Evolutionary conservation across 2,113 vertebrate species (phyloP).

Genomic region (Pollimyrus isidori): DNA sequence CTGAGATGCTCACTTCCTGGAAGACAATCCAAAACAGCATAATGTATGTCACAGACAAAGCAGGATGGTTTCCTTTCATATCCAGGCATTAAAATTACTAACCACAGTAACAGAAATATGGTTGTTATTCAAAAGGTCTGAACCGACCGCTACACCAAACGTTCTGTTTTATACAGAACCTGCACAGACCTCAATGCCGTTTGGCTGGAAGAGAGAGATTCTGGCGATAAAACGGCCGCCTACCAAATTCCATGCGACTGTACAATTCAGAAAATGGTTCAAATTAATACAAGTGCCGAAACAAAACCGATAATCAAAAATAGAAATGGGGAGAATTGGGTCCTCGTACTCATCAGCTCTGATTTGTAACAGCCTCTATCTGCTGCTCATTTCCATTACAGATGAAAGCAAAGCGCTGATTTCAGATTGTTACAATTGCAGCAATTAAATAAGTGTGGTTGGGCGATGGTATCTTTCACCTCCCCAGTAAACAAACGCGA

Average conservation of each 20-base stretch:
- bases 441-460: slow-evolving; percentile 76
- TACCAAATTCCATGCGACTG: neutral
- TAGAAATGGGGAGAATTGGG: neutral
- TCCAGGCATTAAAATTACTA: neutral
- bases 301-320: neutral
- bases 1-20: neutral
- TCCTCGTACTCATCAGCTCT: slow-evolving; percentile 26
- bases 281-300: neutral
- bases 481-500: slow-evolving; percentile 60
- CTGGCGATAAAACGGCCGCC: neutral
- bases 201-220: slow-evolving; percentile 23
- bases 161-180: slow-evolving; percentile 21
- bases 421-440: slow-evolving; percentile 69
- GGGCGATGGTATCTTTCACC: slow-evolving; percentile 69
- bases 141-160: neutral
- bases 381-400: slow-evolving; percentile 70
- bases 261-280: neutral
- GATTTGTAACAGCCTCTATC: slow-evolving; percentile 52
- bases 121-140: neutral
- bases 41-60: neutral
- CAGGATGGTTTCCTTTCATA: neutral
- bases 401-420: slow-evolving; percentile 65
- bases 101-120: neutral
- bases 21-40: neutral
- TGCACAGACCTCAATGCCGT: neutral